Evolutionary conservation across 2,113 vertebrate species (phyloP), one percentile per base, ranked within the genome.

Genomic region (Uria aalge): DNA sequence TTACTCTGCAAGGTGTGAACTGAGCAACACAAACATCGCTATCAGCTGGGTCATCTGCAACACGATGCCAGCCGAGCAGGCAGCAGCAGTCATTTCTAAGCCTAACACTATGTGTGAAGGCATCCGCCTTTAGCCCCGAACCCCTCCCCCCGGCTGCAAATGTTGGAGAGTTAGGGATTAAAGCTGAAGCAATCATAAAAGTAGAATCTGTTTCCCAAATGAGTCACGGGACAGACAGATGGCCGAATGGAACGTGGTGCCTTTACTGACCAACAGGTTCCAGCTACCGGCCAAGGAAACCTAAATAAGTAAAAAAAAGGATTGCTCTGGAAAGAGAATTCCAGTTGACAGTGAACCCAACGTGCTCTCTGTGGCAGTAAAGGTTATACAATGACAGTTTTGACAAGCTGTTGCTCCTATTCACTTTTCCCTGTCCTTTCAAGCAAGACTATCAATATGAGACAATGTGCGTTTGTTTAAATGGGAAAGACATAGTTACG

Each of bases 21-120:
- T 10, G 43, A 94, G 86, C 69, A 94, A 83, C 60, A 55, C 40
- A n/a, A 85, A 68, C 89, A 79, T 30, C 1, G 0, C n/a, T 85
- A 91, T 96, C 94, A 85, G 87, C 62, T 76, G 53, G 86, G 84
- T 79, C 92, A 95, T 92, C 95, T 92, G 92, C 95, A 94, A 92
- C 23, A 47, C 0, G 48, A 94, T 27, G 76, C 92, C 87, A 30
- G 53, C 1, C 0, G 76, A 77, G 56, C 40, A 74, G 82, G 21
- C 50, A 52, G 83, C 83, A 74, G 64, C 76, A 67, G 67, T 32
- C 87, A 59, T 21, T 32, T 74, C 83, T 71, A 62, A 88, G 79
- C 82, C 83, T 85, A 50, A 55, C 85, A 30, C 63, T 56, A 62
- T 4, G 41, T n/a, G 60, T 1, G 3, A 86, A 93, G 71, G 88